A percentile compares a stretch with the other conserved stretches of the same genome.
These are phyloP conservation scores for Decapterus maruadsi DNA, from an alignment of 2,797 vertebrate species.

Conservation along the genomic window DNA sequence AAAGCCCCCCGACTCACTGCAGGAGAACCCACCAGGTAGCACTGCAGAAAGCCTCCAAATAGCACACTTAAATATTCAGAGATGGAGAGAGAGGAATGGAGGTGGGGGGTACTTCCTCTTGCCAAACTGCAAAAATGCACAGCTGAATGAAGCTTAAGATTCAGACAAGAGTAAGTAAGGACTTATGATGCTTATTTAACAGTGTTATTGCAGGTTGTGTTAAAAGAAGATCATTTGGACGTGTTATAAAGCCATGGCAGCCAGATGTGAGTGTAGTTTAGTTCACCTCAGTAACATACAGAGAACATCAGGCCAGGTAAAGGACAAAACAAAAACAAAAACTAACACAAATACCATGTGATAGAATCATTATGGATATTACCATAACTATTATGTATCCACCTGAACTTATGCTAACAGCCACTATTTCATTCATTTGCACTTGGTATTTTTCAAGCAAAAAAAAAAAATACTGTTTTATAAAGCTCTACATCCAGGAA, in stretches of 20 bases:
- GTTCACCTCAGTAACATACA: conserved; percentile 72
- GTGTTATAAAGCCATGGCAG: conserved; percentile 53
- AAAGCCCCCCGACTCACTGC: conserved; percentile 32
- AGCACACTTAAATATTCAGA: conserved; percentile 41
- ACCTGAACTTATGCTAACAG: not conserved
- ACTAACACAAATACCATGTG: not conserved
- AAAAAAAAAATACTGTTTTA: not conserved
- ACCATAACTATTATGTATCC: not conserved
- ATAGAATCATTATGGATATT: not conserved
- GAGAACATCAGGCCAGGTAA: conserved; percentile 58
- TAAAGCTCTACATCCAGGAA: not conserved
- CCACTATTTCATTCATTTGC: not conserved
- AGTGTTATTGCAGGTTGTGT: conserved; percentile 49
- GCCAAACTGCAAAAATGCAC: not conserved
- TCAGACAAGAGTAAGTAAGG: not conserved
- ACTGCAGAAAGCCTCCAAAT: conserved; percentile 32
- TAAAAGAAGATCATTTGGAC: conserved; percentile 41
- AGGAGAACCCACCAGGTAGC: conserved; percentile 26
- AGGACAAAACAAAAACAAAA: not conserved
- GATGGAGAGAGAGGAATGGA: not conserved
- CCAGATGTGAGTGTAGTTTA: conserved; percentile 50
- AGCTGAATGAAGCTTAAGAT: conserved; percentile 5
- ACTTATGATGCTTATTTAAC: conserved; percentile 1
- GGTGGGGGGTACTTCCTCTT: not conserved
- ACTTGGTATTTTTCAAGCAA: not conserved